Evolutionary conservation across 2,797 vertebrate genomes (phyloP).

Genomic region (Podarcis lilfordi): DNA sequence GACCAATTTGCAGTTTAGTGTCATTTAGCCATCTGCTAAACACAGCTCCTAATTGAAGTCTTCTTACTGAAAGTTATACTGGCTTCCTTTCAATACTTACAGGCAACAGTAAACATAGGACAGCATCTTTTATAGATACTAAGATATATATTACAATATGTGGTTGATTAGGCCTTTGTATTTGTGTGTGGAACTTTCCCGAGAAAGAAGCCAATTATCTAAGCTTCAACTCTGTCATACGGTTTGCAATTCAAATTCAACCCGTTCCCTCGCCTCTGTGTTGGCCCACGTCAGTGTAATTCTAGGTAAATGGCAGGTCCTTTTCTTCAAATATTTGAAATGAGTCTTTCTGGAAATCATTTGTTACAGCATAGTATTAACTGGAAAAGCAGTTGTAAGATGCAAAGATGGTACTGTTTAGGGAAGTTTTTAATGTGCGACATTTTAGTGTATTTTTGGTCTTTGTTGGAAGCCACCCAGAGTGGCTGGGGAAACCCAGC

Average conservation of each 20-base stretch:
- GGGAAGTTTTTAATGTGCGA: no score
- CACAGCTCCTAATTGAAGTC: not conserved
- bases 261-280: not conserved
- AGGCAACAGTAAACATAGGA: not conserved
- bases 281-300: not conserved
- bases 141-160: not conserved
- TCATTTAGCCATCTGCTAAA: not conserved
- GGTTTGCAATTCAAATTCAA: not conserved
- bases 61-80: not conserved
- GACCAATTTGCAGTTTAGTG: not conserved
- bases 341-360: slow-evolving; percentile 4
- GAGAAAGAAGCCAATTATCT: not conserved
- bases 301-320: not conserved
- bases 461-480: no score
- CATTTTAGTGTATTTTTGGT: no score
- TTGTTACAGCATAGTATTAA: slow-evolving; percentile 12
- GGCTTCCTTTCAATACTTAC: not conserved
- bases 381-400: not conserved
- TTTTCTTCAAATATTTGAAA: slow-evolving; percentile 22
- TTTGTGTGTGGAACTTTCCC: not conserved
- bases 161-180: not conserved
- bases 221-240: not conserved
- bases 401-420: not conserved
- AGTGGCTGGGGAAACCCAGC: no score
- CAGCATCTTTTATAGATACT: not conserved